Evolutionary conservation across 2,888 invertebrate species (phyloP).

Genomic region (Pegoplata infirma): DNA sequence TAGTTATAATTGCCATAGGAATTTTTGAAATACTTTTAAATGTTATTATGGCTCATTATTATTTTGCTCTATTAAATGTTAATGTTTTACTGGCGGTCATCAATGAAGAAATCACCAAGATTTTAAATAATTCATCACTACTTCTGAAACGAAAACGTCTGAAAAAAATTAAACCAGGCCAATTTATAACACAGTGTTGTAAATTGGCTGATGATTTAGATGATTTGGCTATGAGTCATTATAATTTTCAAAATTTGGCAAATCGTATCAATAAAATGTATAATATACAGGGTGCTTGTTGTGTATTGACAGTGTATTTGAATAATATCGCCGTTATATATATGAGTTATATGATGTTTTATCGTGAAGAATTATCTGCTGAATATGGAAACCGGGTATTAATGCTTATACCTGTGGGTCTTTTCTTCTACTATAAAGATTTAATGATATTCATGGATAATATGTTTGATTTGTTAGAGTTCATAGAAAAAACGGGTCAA

Average conservation of each 20-base stretch:
- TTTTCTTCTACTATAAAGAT: no score
- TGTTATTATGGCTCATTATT: no score
- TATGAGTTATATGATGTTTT: background rate
- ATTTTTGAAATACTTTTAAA: no score
- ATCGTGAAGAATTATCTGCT: background rate
- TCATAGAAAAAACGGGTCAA: background rate
- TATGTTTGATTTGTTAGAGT: background rate
- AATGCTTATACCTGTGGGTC: background rate
- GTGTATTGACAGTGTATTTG: background rate
- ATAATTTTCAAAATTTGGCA: no score
- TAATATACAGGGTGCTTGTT: background rate
- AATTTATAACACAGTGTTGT: no score
- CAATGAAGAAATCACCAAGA: slow-evolving; percentile 3
- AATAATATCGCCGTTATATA: no score
- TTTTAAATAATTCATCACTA: no score
- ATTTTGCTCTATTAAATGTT: no score
- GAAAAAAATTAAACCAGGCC: no score
- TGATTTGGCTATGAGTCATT: no score
- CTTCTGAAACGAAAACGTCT: no score
- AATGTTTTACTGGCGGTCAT: background rate
- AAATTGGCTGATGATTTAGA: slow-evolving; percentile 10
- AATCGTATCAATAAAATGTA: slow-evolving; percentile 2
- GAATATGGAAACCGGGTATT: background rate
- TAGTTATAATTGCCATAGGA: background rate
- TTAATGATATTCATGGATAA: background rate